Base-by-base conservation (phyloP, 2,113 vertebrate species). In the Catharus minimus region DNA sequence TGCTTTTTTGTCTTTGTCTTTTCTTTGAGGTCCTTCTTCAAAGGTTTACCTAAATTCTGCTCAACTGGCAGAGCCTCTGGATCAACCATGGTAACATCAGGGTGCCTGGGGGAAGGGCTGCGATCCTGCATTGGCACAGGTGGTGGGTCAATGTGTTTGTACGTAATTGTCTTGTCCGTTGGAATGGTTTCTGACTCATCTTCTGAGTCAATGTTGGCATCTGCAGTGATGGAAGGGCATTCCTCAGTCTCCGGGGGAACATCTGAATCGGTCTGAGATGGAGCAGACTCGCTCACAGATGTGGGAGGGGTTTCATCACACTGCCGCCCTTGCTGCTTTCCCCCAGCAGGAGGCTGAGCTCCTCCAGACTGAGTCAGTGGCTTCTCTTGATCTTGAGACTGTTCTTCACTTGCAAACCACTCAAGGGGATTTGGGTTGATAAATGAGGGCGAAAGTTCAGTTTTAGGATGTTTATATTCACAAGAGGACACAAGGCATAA, bases 121-220 rank as follows among this genome's bases (percentile, higher is more conserved):
- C 97, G 97, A 94, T 99, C 99, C 91, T 98, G 99, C 93, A 98
- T 94, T 0, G 98, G 97, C 61, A 97, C 96, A 1, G 99, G 99
- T 2, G 98, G 98, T 5, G 99, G 99, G 64, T 99, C 99, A 32
- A 97, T 98, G 76, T 99, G 98, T 82, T 98, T 98, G 97, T 98
- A 99, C 0, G 98, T 99, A 93, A 99, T 97, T 2, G 99, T 99
- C 96, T 98, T 99, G 97, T 99, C 99, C 0, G 99, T 99, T 2
- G 99, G 99, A 75, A 99, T 98, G 69, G 99, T 99, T 97, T 99
- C 99, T 0, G 99, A 99, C 86, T 99, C 99, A 39, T 99, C 99
- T 95, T 99, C 99, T 0, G 99, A 99, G 95, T 99, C 99, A 57
- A 99, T 99, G 88, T 99, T 99, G 66, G 99, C 99, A 94, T 99